phyloP scores from a whole-genome alignment of 2,888 invertebrate species.

The Pandemis cinnamomeana region DNA sequence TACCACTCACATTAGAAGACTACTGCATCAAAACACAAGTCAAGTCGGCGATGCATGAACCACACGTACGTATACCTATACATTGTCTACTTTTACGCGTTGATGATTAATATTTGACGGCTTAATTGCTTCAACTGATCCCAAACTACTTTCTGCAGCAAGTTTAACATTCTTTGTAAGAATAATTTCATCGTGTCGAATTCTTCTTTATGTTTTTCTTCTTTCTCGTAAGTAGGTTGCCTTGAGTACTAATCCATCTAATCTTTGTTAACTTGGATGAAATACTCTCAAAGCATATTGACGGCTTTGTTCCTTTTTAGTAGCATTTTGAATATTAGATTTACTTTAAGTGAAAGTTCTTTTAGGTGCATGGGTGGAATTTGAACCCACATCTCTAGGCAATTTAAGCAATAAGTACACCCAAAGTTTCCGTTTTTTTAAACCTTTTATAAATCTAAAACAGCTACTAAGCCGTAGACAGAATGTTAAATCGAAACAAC shows the following conservation, averaged over 20 bases:
- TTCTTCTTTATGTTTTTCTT: neutral
- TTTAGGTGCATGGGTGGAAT: too few species aligned
- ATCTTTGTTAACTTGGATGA: neutral
- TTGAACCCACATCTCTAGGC: too few species aligned
- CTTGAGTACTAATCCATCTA: neutral
- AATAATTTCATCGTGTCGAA: too few species aligned
- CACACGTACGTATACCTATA: slow-evolving; percentile 77
- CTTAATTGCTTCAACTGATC: too few species aligned
- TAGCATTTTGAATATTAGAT: too few species aligned
- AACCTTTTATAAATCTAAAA: neutral
- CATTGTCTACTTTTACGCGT: neutral
- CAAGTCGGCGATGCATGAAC: slow-evolving; percentile 92
- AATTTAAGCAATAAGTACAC: too few species aligned
- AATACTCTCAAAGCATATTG: neutral
- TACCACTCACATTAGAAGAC: slow-evolving; percentile 98
- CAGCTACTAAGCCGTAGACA: neutral
- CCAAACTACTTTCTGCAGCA: too few species aligned
- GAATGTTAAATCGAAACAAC: neutral
- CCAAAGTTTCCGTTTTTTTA: too few species aligned
- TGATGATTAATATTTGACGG: too few species aligned
- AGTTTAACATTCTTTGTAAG: too few species aligned
- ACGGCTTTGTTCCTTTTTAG: too few species aligned
- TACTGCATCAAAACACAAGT: slow-evolving; percentile 98
- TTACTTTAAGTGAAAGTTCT: too few species aligned
- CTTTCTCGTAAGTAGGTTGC: neutral